Conservation (phyloP, 2,888 invertebrate genomes). For the Erebia ligea region DNA sequence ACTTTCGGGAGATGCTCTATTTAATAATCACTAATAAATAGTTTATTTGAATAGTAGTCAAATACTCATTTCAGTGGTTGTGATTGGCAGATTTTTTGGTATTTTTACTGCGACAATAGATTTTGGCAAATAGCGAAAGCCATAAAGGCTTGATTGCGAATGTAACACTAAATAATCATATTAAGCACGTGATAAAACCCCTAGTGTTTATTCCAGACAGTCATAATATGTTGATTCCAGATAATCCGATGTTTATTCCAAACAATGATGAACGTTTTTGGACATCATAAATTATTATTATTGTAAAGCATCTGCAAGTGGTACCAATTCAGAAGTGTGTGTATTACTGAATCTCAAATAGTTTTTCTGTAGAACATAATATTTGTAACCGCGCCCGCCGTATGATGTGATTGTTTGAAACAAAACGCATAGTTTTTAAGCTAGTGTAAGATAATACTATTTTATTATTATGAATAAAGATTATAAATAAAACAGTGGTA, state of each 20-base stretch:
- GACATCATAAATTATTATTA: background rate
- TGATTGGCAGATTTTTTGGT: no score
- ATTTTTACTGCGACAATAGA: no score
- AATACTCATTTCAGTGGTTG: no score
- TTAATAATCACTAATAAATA: no score
- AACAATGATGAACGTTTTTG: background rate
- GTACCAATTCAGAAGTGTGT: background rate
- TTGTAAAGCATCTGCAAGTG: background rate
- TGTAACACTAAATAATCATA: no score
- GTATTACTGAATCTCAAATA: background rate
- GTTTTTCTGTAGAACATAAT: slow-evolving; percentile 31
- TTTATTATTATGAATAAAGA: slow-evolving; percentile 70
- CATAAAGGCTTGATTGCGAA: no score
- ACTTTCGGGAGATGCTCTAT: no score
- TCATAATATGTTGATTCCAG: background rate
- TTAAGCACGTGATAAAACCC: no score
- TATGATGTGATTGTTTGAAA: slow-evolving; percentile 72
- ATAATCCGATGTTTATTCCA: background rate
- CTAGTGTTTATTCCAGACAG: background rate
- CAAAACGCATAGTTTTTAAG: slow-evolving; percentile 64
- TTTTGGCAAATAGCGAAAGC: no score
- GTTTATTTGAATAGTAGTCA: no score
- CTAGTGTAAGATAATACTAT: slow-evolving; percentile 64
- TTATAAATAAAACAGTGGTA: slow-evolving; percentile 51
- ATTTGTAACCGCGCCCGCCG: slow-evolving; percentile 59